Percentiles rank a stretch among this genome's conserved stretches.
These are phyloP conservation scores for Trochalopteron elliotii DNA, from an alignment of 2,113 vertebrate genomes.

Conservation along the genomic window DNA sequence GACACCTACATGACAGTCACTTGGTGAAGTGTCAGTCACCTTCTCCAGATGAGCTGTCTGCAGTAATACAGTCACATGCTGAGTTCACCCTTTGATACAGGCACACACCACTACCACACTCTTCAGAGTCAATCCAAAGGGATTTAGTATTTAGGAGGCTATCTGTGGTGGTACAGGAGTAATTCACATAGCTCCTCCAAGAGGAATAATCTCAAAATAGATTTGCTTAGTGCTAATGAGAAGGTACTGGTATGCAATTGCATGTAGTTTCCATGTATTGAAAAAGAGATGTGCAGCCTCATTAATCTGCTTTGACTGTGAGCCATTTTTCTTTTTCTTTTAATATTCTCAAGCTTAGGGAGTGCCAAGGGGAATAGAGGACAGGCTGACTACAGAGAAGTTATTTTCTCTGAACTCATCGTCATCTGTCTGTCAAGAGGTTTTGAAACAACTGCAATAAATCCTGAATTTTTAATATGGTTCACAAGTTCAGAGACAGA, in stretches of 20 bases:
- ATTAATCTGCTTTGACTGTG: conserved; percentile 10
- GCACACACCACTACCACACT: not conserved
- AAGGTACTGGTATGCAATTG: not conserved
- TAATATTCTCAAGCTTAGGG: not conserved
- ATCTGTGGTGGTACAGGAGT: not conserved
- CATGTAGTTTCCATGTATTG: not conserved
- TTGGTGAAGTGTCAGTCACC: not conserved
- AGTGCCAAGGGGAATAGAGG: not conserved
- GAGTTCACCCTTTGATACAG: not conserved
- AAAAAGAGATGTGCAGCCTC: not conserved
- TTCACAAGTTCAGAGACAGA: conserved; percentile 51
- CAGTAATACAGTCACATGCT: not conserved
- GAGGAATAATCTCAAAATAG: not conserved
- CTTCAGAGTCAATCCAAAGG: not conserved
- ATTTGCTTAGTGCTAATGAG: not conserved
- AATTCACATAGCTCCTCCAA: not conserved
- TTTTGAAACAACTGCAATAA: conserved; percentile 47
- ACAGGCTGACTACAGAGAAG: not conserved
- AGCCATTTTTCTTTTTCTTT: conserved; percentile 6
- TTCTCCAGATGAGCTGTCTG: not conserved
- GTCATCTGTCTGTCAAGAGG: conserved; percentile 5
- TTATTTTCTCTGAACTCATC: conserved; percentile 28
- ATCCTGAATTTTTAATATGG: conserved; percentile 50
- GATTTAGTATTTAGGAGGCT: not conserved
- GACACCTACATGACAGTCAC: not conserved